Evolutionary conservation across 2,888 invertebrate species (phyloP), one percentile per base, ranked within the genome.

Genomic region (Agrotis exclamationis): DNA sequence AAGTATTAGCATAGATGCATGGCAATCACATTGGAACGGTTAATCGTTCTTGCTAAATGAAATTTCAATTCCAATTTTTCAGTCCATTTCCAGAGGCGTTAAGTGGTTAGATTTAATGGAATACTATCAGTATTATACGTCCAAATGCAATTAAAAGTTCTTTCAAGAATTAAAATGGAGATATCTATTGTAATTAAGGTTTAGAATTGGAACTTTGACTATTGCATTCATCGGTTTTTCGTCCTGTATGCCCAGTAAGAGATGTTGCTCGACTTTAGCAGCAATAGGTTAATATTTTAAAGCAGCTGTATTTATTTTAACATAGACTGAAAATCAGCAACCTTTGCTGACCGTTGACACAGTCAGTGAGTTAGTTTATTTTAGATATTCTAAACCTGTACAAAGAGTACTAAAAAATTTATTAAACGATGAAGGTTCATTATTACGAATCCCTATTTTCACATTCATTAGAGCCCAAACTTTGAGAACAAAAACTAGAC

Each of bases 1-100:
- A 65, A 28, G 39, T 54, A 84, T 75, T 82, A 69, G 67, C 76
- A 71, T 68, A 74, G 62, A 70, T 70, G 67, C 75, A 85, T 77
- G 48, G 58, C 53, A 77, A 83, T 85, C 70, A 72, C 69, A 57
- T 76, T 71, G 71, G 50, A 76, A 67, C 62, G 70, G 71, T 71
- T 72, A 84, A 85, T 65, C 66, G 70, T 66, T 83, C 69, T 69
- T 66, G 69, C 70, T 75, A 72, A 84, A 84, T 80, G 70, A 85
- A 76, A 76, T 71, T 81, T 76, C 56, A 80, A 83, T 76, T 80
- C 69, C 59, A 65, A 79, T 80, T 80, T 80, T 83, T 83, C 74
- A 78, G 48, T 78, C 67, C 76, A 71, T 83, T 83, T 80, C 68
- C 50, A 57, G 57, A 71, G 63, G 78, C 44, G 65, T 79, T 68